A percentile compares a stretch with the other conserved stretches of the same genome.
Conservation (phyloP, 2,113 vertebrate species). For the Scomber colias region DNA sequence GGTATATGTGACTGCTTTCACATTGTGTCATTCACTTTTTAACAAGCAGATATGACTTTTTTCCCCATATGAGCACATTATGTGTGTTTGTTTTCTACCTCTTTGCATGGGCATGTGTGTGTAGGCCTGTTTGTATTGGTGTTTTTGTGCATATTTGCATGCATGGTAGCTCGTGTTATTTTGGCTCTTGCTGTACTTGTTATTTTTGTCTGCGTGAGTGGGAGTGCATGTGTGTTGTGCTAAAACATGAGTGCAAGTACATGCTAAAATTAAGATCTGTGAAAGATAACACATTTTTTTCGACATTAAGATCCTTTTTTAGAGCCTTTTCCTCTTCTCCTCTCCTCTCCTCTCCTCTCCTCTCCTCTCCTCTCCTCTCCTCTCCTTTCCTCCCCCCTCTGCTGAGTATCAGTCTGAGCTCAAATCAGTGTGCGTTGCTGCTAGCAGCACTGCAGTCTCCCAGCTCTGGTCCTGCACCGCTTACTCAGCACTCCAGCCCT, state of each 20-base stretch:
- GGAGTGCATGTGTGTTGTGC: neutral
- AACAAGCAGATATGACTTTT: neutral
- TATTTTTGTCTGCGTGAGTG: neutral
- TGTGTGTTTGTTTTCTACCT: neutral
- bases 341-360: neutral
- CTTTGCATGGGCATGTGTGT: neutral
- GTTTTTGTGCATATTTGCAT: neutral
- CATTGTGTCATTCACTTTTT: neutral
- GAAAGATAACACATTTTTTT: neutral
- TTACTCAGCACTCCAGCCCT: slow-evolving; percentile 64
- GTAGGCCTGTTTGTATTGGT: neutral
- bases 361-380: neutral
- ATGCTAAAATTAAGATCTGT: neutral
- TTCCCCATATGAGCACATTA: neutral
- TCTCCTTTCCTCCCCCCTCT: neutral
- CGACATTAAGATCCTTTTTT: neutral
- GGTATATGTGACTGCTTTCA: neutral
- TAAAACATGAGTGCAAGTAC: neutral
- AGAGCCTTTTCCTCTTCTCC: neutral
- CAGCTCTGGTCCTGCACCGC: slow-evolving; percentile 68
- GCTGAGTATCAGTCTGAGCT: slow-evolving; percentile 63
- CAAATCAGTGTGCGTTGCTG: slow-evolving; percentile 65
- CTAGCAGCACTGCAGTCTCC: slow-evolving; percentile 82
- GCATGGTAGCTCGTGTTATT: neutral
- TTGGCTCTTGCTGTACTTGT: neutral